Conservation (phyloP, 2,797 vertebrate species). For the Pseudomugil gertrudae region DNA sequence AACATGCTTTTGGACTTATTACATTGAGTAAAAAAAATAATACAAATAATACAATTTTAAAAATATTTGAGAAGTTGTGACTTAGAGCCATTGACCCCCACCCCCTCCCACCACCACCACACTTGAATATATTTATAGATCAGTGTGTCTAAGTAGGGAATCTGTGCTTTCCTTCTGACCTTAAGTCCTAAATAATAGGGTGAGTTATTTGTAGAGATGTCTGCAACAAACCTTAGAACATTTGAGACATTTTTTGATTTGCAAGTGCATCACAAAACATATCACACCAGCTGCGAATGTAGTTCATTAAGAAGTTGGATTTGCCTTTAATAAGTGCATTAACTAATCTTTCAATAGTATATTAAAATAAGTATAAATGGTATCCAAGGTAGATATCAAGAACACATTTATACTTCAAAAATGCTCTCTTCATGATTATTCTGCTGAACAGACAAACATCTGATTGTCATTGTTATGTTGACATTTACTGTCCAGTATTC, state of each 20-base stretch:
- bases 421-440: background rate
- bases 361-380: too few species aligned
- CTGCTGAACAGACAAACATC: conserved; percentile 20
- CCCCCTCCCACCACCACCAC: too few species aligned
- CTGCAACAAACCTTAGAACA: background rate
- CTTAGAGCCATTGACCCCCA: background rate
- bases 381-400: background rate
- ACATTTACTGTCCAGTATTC: conserved; percentile 4
- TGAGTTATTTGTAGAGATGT: background rate
- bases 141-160: background rate
- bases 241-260: background rate
- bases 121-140: background rate
- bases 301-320: background rate
- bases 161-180: background rate
- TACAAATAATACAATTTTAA: too few species aligned
- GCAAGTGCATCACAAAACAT: background rate
- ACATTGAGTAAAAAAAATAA: background rate
- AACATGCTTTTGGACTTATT: background rate
- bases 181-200: background rate
- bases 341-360: background rate
- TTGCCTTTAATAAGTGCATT: background rate
- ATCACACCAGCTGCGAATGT: background rate
- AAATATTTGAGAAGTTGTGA: background rate
- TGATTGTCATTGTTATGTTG: conserved; percentile 25
- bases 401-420: too few species aligned